These are phyloP conservation scores for Agonopterix alstromeriana DNA, from an alignment of 2,888 invertebrate genomes.

Conservation along the genomic window DNA sequence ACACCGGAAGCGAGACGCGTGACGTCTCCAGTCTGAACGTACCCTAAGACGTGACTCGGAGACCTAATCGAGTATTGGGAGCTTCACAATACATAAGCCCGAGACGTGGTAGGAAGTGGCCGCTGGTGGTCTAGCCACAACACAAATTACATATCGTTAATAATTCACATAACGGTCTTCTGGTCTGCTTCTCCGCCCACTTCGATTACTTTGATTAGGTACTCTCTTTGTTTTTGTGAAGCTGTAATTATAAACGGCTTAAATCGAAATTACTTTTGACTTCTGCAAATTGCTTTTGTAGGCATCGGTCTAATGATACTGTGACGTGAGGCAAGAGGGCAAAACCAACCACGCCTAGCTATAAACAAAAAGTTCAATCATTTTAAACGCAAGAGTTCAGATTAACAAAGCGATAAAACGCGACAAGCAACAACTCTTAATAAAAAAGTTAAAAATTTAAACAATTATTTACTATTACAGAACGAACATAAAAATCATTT, in stretches of 20 bases:
- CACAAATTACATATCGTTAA: constrained; percentile 3
- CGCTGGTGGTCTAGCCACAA: constrained; percentile 7
- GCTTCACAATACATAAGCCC: constrained; percentile 23
- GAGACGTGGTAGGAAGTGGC: constrained; percentile 27
- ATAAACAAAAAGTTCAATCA: background rate
- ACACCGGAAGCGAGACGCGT: constrained; percentile 64
- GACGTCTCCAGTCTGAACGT: constrained; percentile 47
- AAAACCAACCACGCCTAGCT: no score
- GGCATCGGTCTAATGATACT: no score
- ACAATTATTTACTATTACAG: constrained; percentile 16
- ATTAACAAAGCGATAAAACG: constrained; percentile 27
- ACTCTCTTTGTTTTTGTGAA: background rate
- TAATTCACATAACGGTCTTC: constrained; percentile 2
- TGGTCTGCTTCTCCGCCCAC: background rate
- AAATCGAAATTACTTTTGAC: no score
- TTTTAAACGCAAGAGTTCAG: constrained; percentile 4
- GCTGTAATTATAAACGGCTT: background rate
- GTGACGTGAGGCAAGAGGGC: no score
- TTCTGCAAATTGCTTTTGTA: no score
- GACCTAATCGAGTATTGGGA: constrained; percentile 36
- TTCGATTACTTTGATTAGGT: background rate
- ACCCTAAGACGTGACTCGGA: constrained; percentile 55
- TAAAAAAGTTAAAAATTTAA: constrained; percentile 18
- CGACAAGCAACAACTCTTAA: constrained; percentile 21
- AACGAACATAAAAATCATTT: constrained; percentile 25